Conservation (phyloP, 1,140 invertebrate species). For the Pomacea maculata region DNA sequence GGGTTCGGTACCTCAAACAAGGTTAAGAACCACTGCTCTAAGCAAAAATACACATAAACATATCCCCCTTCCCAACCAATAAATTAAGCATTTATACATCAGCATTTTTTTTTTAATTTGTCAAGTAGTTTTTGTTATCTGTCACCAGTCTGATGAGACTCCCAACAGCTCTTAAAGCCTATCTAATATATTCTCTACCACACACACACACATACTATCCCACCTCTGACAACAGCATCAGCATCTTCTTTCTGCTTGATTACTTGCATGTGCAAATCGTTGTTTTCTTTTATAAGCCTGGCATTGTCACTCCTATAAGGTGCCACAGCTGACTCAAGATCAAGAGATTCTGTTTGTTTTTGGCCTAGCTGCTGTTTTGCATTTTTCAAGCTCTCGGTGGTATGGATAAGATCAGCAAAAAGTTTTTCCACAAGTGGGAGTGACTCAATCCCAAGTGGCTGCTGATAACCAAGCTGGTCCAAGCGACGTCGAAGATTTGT, state of each 20-base stretch:
- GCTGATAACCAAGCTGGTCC: slow-evolving; percentile 78
- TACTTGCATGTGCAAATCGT: slow-evolving; percentile 76
- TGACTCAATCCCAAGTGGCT: slow-evolving; percentile 76
- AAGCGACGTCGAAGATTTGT: slow-evolving; percentile 72
- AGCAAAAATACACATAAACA: no score
- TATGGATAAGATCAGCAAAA: slow-evolving; percentile 79
- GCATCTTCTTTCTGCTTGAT: slow-evolving; percentile 74
- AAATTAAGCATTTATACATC: no score
- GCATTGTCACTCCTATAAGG: slow-evolving; percentile 65
- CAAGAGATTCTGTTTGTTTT: slow-evolving; percentile 39
- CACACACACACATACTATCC: background rate
- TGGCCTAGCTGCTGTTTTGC: slow-evolving; percentile 70
- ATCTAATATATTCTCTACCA: no score
- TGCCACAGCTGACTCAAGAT: slow-evolving; percentile 53
- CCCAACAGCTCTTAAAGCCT: no score
- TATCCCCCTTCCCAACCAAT: no score
- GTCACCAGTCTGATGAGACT: no score
- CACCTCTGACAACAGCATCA: slow-evolving; percentile 70
- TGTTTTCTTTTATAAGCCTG: slow-evolving; percentile 69
- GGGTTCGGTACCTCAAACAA: no score
- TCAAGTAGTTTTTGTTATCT: no score
- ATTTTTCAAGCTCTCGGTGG: slow-evolving; percentile 80
- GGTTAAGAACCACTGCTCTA: no score
- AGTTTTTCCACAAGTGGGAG: slow-evolving; percentile 79
- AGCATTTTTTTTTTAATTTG: no score